Base-by-base conservation (phyloP, 1,140 invertebrate genomes). In the Hylaeus volcanicus region DNA sequence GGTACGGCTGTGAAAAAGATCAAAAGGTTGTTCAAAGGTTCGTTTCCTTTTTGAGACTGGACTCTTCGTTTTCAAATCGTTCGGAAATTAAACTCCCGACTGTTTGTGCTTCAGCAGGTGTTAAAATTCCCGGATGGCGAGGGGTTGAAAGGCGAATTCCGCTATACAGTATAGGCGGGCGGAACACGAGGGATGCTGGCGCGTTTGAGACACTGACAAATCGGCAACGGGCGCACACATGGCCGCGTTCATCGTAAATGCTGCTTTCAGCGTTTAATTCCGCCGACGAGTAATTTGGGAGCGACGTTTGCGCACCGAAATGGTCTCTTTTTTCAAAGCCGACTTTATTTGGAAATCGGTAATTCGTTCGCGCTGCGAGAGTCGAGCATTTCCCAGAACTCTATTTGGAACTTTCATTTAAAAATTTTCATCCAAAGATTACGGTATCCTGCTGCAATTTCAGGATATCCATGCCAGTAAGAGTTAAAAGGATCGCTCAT, bases 121-220 rank as follows among this genome's bases (percentile, higher is more conserved):
- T 65, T 26, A 56, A 68, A 75, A 68, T 69, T 55, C 45, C 65
- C 41, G 37, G 9, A 6, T 14, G 8, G 1, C 9, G 51, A 37
- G 2, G 3, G 39, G 8, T 51, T n/a, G 51, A 3, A 58, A 39
- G 9, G 8, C 14, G n/a, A 26, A 56, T 58, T 39, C 26, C 37
- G 26, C 74, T 51, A 58, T 66, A 45, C 4, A 48, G 8, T 26
- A 26, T 5, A 15, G 5, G 3, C 12, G 12, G 2, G 51, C 12
- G n/a, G 5, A 12, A 26, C 9, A 26, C 61, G 45, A 9, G 45
- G 65, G 26, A 3, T 37, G 51, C 12, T 26, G n/a, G 63, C n/a
- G 26, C 58, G 43, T 51, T 73, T 63, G 63, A 68, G 74, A 75
- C 73, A 41, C 39, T 66, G 73, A 75, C 63, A 37, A 66, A 56